Conservation (phyloP, 2,113 vertebrate genomes). For the Pygathrix nemaeus region DNA sequence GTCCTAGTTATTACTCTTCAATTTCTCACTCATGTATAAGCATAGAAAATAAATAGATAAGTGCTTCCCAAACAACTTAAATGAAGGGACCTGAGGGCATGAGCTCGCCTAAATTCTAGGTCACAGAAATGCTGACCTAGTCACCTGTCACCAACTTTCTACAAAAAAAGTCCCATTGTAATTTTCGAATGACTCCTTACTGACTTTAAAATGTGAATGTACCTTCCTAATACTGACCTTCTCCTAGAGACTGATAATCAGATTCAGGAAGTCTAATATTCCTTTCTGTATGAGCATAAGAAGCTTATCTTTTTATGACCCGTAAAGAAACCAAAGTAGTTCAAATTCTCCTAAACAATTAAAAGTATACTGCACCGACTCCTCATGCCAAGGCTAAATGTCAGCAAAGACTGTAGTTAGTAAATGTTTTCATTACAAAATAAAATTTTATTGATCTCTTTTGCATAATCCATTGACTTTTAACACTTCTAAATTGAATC, state of each 20-base stretch:
- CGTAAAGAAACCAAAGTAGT: not conserved
- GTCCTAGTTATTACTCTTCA: not conserved
- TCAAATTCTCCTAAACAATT: slow-evolving; percentile 31
- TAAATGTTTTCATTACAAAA: slow-evolving; percentile 58
- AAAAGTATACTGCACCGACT: not conserved
- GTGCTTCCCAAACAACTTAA: not conserved
- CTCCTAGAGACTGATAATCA: not conserved
- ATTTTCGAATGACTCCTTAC: not conserved
- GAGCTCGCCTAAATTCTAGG: not conserved
- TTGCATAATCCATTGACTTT: slow-evolving; percentile 31
- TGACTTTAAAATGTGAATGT: not conserved
- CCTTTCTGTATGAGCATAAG: not conserved
- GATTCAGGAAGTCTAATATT: not conserved
- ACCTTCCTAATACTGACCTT: not conserved
- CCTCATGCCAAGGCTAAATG: slow-evolving; percentile 13
- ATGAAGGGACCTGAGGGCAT: not conserved
- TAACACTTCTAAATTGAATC: slow-evolving; percentile 29
- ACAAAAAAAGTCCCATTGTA: not conserved
- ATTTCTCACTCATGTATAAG: not conserved
- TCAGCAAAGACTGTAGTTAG: not conserved
- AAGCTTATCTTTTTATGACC: slow-evolving; percentile 29
- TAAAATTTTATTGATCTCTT: slow-evolving; percentile 37
- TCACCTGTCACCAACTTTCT: not conserved
- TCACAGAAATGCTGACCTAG: not conserved
- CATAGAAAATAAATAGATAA: not conserved